These are phyloP conservation scores for Andricus quercusramuli DNA, from an alignment of 2,888 invertebrate species.

Conservation along the genomic window DNA sequence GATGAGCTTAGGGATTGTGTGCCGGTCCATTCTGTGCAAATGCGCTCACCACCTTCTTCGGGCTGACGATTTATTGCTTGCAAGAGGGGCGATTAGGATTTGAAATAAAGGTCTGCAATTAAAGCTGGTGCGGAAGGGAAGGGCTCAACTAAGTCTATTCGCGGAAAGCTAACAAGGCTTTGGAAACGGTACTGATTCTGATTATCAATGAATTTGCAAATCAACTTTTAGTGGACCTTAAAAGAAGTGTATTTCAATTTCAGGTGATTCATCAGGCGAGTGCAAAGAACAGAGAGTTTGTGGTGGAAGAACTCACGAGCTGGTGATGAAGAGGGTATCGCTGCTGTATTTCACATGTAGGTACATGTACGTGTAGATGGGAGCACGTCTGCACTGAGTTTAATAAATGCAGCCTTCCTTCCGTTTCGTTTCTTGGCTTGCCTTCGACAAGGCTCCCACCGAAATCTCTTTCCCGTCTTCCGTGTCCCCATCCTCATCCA, in stretches of 20 bases:
- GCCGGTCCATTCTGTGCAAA: conserved; percentile 37
- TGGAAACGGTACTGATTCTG: not conserved
- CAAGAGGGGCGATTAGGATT: conserved; percentile 22
- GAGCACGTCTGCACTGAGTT: conserved; percentile 66
- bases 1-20: not conserved
- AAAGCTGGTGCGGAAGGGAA: not conserved
- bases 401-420: conserved; percentile 73
- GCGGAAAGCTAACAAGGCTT: not conserved
- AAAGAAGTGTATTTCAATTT: conserved; percentile 44
- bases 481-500: conserved; percentile 47
- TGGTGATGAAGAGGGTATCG: conserved; percentile 56
- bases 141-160: not conserved
- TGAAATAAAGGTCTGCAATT: conserved; percentile 14
- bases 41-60: conserved; percentile 17
- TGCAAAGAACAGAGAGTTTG: conserved; percentile 32
- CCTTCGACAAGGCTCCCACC: conserved; percentile 58
- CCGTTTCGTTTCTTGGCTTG: conserved; percentile 70
- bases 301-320: not conserved
- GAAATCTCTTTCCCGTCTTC: conserved; percentile 48
- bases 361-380: conserved; percentile 1
- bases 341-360: conserved; percentile 55
- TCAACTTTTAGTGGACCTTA: conserved; percentile 1
- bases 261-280: conserved; percentile 17
- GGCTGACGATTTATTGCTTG: conserved; percentile 32
- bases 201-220: not conserved